Percentiles rank a stretch among this genome's conserved stretches.
Evolutionary conservation across 2,113 vertebrate genomes (phyloP).

Genomic region (Prochilodus magdalenae): DNA sequence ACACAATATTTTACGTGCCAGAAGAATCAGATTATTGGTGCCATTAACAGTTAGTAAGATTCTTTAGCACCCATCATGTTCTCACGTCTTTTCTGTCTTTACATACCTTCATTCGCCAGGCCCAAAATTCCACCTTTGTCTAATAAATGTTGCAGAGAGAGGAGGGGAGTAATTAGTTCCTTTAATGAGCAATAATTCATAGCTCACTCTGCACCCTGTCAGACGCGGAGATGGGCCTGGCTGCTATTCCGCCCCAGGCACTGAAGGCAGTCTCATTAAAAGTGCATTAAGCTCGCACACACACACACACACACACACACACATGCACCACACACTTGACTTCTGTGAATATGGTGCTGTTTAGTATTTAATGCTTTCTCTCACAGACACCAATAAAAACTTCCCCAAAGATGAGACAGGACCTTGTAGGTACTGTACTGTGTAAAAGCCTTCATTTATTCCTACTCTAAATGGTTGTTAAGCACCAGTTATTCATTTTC

Average conservation of each 20-base stretch:
- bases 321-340: slow-evolving; percentile 14
- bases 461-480: no score
- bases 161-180: slow-evolving; percentile 73
- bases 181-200: slow-evolving; percentile 82
- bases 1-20: background rate
- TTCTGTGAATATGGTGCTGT: slow-evolving; percentile 65
- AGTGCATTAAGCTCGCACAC: slow-evolving; percentile 67
- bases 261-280: slow-evolving; percentile 76
- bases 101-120: slow-evolving; percentile 48
- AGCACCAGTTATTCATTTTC: no score
- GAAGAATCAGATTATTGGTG: background rate
- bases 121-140: slow-evolving; percentile 65
- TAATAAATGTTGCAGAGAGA: slow-evolving; percentile 68
- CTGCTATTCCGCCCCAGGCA: slow-evolving; percentile 71
- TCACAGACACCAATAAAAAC: slow-evolving; percentile 56
- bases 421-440: background rate
- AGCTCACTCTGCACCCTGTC: slow-evolving; percentile 66
- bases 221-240: slow-evolving; percentile 75
- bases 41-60: slow-evolving; percentile 11
- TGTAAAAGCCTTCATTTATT: no score
- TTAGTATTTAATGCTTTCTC: slow-evolving; percentile 50
- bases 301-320: slow-evolving; percentile 47
- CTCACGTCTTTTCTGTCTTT: background rate
- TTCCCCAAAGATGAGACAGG: background rate
- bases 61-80: slow-evolving; percentile 4